A percentile compares a stretch with the other conserved stretches of the same genome.
Evolutionary conservation across 2,888 invertebrate genomes (phyloP).

Genomic region (Ditula angustiorana): DNA sequence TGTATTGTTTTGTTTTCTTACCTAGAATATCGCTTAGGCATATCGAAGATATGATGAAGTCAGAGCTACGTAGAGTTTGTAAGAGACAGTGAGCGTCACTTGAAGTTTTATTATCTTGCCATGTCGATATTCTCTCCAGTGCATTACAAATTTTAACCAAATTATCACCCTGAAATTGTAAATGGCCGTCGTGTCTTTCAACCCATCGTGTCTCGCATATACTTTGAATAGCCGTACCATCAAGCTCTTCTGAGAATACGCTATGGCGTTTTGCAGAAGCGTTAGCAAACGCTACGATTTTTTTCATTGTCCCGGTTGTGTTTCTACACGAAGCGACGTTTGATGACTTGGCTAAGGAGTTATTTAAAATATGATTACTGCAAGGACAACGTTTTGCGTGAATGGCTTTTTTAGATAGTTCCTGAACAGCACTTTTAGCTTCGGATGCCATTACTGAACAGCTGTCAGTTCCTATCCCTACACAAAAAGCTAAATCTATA

Average conservation of each 20-base stretch:
- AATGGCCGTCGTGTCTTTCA: conserved; percentile 41
- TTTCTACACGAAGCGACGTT: conserved; percentile 45
- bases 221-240: conserved; percentile 39
- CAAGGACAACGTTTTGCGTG: conserved; percentile 49
- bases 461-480: conserved; percentile 50
- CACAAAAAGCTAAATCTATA: conserved; percentile 43
- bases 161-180: conserved; percentile 41
- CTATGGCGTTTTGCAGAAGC: conserved; percentile 40
- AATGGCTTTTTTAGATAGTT: conserved; percentile 41
- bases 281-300: conserved; percentile 40
- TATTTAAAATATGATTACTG: conserved; percentile 50
- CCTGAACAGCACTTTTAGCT: conserved; percentile 49
- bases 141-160: conserved; percentile 42
- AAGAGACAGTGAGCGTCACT: conserved; percentile 40
- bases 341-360: conserved; percentile 47
- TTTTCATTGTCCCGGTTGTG: conserved; percentile 40
- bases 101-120: conserved; percentile 41
- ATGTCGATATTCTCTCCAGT: conserved; percentile 39
- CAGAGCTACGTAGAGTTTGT: conserved; percentile 41
- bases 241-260: conserved; percentile 32
- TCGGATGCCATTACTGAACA: conserved; percentile 53
- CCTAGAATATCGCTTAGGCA: conserved; percentile 41
- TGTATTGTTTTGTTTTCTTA: too few relatives aligned
- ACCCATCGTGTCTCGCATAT: conserved; percentile 42
- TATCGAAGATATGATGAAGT: conserved; percentile 39